Evolutionary conservation across 1,140 invertebrate species (phyloP).

Genomic region (Rhopalosiphum padi): DNA sequence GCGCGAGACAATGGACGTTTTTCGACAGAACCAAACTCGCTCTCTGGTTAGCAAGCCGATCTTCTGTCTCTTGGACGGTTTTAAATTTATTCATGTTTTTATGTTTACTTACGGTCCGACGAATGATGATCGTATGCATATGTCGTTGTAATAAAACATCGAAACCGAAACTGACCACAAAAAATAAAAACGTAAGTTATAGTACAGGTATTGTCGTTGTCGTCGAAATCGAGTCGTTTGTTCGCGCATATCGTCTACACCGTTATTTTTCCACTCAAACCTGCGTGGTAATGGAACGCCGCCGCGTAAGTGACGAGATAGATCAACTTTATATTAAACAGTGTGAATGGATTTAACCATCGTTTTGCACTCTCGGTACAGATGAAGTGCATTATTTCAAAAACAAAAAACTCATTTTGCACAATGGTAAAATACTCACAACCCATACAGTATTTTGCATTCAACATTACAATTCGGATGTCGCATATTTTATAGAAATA

Average conservation of each 20-base stretch:
- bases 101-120: background rate
- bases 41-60: background rate
- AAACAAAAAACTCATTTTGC: too few relatives aligned
- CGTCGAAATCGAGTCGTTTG: background rate
- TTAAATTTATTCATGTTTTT: background rate
- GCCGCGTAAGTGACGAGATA: too few relatives aligned
- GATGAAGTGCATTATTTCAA: too few relatives aligned
- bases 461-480: too few relatives aligned
- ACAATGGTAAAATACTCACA: too few relatives aligned
- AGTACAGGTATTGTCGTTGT: background rate
- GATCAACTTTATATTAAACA: too few relatives aligned
- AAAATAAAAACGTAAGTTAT: background rate
- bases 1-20: background rate
- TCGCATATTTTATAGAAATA: too few relatives aligned
- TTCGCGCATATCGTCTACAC: background rate
- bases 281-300: background rate
- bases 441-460: too few relatives aligned
- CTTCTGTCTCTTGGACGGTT: background rate
- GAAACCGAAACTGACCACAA: background rate
- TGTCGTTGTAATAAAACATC: background rate
- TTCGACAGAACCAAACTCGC: background rate
- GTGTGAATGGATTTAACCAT: too few relatives aligned
- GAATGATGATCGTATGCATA: background rate
- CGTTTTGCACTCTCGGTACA: too few relatives aligned
- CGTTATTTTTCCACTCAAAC: background rate